Base-by-base conservation (phyloP, 2,113 vertebrate genomes). In the Toxotes jaculatrix region DNA sequence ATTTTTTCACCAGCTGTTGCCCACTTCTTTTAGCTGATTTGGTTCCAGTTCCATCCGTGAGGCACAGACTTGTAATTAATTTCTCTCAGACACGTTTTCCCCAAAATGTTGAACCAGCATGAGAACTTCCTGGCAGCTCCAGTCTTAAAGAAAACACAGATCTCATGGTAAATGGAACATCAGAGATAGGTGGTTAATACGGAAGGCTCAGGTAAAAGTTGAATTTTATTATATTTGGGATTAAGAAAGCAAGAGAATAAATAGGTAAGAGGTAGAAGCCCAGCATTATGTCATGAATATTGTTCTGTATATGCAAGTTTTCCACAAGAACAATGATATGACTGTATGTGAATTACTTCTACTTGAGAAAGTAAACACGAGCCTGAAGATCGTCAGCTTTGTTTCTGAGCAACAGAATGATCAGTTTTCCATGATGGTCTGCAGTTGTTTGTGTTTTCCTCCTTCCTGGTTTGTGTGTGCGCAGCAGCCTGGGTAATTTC, bases 401-500 rank as follows among this genome's bases (percentile, higher is more conserved):
- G 27, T 51, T 32, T 63, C 34, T 1, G 40, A 53, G n/a, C 43
- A 53, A 36, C 8, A 63, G 61, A 43, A 63, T 42, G 47, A 74
- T 75, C 75, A n/a, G 23, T 56, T 83, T 71, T 71, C 61, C 55
- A 63, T 34, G 42, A 23, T 16, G 21, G 0, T 23, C 5, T 32
- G 27, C 27, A 34, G 10, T 4, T 47, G 10, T 4, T 47, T 74
- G 8, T 57, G 43, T 21, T 34, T 14, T 6, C 0, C 51, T 47
- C 17, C 36, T 38, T 11, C 7, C 4, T 21, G 5, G 16, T 60
- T 34, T 2, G 34, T 61, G 55, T 53, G 32, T 42, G 4, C 16
- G n/a, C 27, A 27, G 59, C 53, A 45, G 17, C 12, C 32, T 59
- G 23, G 59, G 23, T 87, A 55, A 89, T 84, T 66, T 82, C 42